Conservation (phyloP, 2,888 invertebrate genomes). For the Diarsia brunnea region DNA sequence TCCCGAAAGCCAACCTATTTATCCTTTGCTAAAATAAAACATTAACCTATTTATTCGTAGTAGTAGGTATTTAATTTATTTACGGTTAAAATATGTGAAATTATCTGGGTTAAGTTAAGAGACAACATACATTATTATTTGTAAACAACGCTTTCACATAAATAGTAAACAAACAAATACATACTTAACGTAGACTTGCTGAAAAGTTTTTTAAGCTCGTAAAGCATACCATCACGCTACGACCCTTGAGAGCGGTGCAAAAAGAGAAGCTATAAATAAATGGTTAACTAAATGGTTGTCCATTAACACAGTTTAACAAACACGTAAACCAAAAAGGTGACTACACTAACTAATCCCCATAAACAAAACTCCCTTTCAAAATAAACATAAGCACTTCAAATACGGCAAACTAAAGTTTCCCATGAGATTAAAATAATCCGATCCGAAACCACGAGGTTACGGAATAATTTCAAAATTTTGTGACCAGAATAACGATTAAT, state of each 20-base stretch:
- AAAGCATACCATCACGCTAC: background rate
- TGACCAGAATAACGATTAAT: constrained; percentile 67
- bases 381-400: constrained; percentile 44
- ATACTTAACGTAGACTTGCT: too few relatives aligned
- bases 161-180: background rate
- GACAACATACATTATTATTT: background rate
- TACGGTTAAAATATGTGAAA: background rate
- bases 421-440: constrained; percentile 63
- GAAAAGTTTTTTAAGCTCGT: too few relatives aligned
- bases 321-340: background rate
- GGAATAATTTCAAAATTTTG: constrained; percentile 63
- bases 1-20: constrained; percentile 60
- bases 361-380: constrained; percentile 20
- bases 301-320: constrained; percentile 1
- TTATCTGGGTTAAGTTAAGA: background rate
- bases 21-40: constrained; percentile 54
- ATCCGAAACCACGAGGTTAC: constrained; percentile 49
- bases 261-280: background rate
- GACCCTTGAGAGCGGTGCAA: background rate
- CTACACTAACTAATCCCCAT: background rate
- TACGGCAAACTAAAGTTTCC: constrained; percentile 54
- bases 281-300: background rate
- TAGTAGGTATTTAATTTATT: background rate
- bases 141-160: background rate
- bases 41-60: constrained; percentile 35